phyloP scores from a whole-genome alignment of 2,113 vertebrate genomes.

The Recurvirostra avosetta region DNA sequence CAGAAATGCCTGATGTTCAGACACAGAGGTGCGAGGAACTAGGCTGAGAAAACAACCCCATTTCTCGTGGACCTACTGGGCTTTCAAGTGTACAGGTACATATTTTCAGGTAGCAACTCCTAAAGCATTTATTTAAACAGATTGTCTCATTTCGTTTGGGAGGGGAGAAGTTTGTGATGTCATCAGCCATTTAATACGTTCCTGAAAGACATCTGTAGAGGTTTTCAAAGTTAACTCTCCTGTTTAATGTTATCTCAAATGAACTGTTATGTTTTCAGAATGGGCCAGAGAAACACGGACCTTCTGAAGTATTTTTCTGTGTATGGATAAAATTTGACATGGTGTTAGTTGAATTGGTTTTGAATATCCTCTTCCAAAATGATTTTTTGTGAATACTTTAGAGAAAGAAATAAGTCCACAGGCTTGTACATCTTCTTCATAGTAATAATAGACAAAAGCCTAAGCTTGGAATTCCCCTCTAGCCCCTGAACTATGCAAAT shows the following conservation, averaged over 20 bases:
- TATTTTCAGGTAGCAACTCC: not conserved
- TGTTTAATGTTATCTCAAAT: not conserved
- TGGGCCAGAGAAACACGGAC: not conserved
- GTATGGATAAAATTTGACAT: not conserved
- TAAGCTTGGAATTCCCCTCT: not conserved
- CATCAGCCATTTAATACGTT: not conserved
- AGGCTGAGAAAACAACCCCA: not conserved
- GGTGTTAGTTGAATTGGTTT: not conserved
- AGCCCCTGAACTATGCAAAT: rapidly evolving
- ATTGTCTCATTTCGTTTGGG: not conserved
- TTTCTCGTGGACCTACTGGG: rapidly evolving
- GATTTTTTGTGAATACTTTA: not conserved
- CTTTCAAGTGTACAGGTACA: not conserved
- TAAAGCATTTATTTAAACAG: not conserved
- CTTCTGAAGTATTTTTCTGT: not conserved
- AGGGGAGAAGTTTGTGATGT: not conserved
- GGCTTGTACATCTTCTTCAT: not conserved
- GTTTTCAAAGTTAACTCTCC: not conserved
- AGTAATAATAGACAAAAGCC: not conserved
- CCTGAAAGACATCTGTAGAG: not conserved
- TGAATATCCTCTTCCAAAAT: not conserved
- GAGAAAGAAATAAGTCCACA: not conserved
- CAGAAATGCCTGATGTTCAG: not conserved
- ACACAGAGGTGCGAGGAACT: not conserved
- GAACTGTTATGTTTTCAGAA: not conserved